Conservation (phyloP, 1,140 invertebrate species). For the Colletes gigas region DNA sequence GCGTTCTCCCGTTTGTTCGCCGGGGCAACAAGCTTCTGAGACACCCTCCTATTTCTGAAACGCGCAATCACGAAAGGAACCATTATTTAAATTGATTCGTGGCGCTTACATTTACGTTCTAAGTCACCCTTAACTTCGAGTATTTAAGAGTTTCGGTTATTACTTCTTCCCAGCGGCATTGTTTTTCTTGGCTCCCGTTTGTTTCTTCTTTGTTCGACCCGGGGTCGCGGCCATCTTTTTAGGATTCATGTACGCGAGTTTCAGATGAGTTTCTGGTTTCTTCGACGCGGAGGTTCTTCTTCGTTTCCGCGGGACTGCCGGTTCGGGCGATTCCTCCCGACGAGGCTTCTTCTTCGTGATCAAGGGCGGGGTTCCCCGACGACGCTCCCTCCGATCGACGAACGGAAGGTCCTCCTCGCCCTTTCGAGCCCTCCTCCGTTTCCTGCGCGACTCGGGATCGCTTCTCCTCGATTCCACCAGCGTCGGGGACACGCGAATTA, state of each 20-base stretch:
- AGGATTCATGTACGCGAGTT: neutral
- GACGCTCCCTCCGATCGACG: neutral
- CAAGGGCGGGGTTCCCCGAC: conserved; percentile 2
- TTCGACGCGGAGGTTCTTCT: neutral
- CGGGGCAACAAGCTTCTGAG: neutral
- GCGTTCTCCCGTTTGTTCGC: conserved; percentile 20
- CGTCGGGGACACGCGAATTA: conserved; percentile 63
- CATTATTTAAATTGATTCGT: too few species aligned
- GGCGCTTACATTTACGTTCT: too few species aligned
- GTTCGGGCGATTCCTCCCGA: neutral
- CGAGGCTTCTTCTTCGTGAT: neutral
- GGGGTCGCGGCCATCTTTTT: neutral
- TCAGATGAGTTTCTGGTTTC: neutral
- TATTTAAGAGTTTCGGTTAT: too few species aligned
- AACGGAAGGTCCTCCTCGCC: neutral
- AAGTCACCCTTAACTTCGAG: too few species aligned
- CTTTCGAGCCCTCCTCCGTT: conserved; percentile 30
- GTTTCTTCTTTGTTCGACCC: neutral
- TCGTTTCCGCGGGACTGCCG: neutral
- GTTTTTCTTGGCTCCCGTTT: neutral
- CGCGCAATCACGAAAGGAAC: too few species aligned
- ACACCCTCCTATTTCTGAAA: neutral
- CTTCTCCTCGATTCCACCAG: conserved; percentile 41
- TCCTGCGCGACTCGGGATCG: conserved; percentile 38
- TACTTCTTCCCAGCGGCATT: neutral